Evolutionary conservation across 1,140 invertebrate species (phyloP), one percentile per base, ranked within the genome.

Genomic region (Theocolax elegans): DNA sequence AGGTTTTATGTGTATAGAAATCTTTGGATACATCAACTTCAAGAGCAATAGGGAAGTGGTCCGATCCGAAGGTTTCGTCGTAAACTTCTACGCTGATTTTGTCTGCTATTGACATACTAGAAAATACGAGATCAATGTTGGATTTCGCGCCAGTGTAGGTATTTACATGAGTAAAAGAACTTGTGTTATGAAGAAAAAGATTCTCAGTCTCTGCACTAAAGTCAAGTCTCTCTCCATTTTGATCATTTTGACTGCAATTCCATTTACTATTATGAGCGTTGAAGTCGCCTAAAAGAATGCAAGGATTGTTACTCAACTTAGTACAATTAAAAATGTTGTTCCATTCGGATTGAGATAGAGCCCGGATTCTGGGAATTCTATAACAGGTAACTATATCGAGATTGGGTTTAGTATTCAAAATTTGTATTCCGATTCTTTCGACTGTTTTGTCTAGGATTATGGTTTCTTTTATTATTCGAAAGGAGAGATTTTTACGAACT

Each of bases 211-310:
- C 31, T 35, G 10, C 31, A 10, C 31, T 35, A 10, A 6, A 10
- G 10, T 35, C 31, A 6, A 56, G 17, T 17, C 46, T 27, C 29
- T 46, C n/a, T 1, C 64, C 64, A 31, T 67, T 53, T 1, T 2
- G 3, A 19, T 67, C 38, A 9, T 10, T 67, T 2, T 23, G 4
- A 3, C 12, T 1, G 40, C 64, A 67, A 19, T 67, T 67, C 64
- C 64, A 67, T 17, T 1, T 10, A 42, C 1, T 17, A 31, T 67
- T 17, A 17, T 67, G 64, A 9, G 38, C 46, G 46, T 67, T 67
- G 23, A 67, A 67, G 29, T 67, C 51, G 12, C 64, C 64, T 0
- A 67, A 2, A 29, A 54, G 15, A 25, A 67, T 7, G n/a, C n/a
- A n/a, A 6, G 29, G n/a, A 38, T 53, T 23, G 1, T 44, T 56